Evolutionary conservation across 2,113 vertebrate species (phyloP), one percentile per base, ranked within the genome.

Genomic region (Clarias macrocephalus): DNA sequence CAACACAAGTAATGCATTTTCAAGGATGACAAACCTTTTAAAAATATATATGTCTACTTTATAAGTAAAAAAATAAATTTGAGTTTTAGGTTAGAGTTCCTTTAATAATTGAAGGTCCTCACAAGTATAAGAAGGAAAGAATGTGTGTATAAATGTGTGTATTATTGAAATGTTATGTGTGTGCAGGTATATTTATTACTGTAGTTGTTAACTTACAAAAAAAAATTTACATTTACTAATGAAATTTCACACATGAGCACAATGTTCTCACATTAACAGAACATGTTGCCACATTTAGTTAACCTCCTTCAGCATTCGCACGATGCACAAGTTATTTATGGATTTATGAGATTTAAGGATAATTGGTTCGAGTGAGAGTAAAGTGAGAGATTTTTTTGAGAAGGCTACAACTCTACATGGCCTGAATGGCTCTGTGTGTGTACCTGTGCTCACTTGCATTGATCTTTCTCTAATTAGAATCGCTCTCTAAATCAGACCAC

Each of bases 381-480:
- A 70, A 42, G 73, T 42, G 33, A 37, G 18, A 48, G 3, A 33
- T 30, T 70, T 70, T 70, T 33, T 15, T 33, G 66, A 70, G 28
- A 70, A 12, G 37, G 18, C 33, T 21, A 42, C 19, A 77, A 28
- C 25, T 76, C 48, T 7, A 48, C 3, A 23, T 82, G 48, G 76
- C 65, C 72, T 86, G 73, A 86, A 83, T 80, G 73, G 42, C 66
- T 48, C 66, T 76, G 57, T 85, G 80, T 85, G 80, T 79, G 82
- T 60, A 62, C 66, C 79, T 84, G 83, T 76, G 52, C 75, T 30
- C 76, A 75, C 84, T 83, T 57, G 80, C 48, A 59, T 42, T 59
- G 82, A 82, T 86, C 84, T 86, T 84, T 82, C 65, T 72, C 79
- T 66, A 81, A 60, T 86, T 86, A 81, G 48, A 21, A 10, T 21